Base-by-base conservation (phyloP, 2,113 vertebrate species). In the Festucalex cinctus region DNA sequence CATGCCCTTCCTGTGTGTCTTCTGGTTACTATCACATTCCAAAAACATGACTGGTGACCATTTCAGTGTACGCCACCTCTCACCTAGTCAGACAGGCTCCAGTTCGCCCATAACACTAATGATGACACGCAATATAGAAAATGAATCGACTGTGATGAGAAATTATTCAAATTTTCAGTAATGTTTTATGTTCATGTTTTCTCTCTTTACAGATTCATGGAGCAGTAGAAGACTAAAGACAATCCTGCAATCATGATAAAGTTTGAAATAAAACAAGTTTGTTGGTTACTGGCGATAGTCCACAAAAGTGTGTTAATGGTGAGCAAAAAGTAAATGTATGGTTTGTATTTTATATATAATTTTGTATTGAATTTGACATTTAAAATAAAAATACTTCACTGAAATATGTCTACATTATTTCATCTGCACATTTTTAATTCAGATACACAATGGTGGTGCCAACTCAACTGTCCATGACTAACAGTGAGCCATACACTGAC, bases 141-240 rank as follows among this genome's bases (percentile, higher is more conserved):
- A 44, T 17, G 43, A 14, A 44, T 44, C 13, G 43, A 44, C 14
- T 56, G 53, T 13, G 10, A 24, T 26, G 26, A 14, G 24, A 28
- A 26, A 5, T 44, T 44, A 14, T 44, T 44, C 16, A 13, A 16
- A 14, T 46, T 46, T 14, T 17, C 16, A 6, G 16, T 46, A 19
- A 46, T 46, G 3, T 7, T 41, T 24, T 6, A 62, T 17, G 22
- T 26, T 16, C 14, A 62, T 62, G 37, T 62, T 71, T 59, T 63
- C 20, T 80, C 1, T 70, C n/a, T 76, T 84, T 35, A 66, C 77
- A 89, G 88, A 85, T 89, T 49, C 85, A 88, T 5, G 79, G 82
- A 13, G 73, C 84, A 26, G 69, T 88, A 41, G 81, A 86, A 5
- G 85, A 83, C 70, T 86, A 62, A 85, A 65, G 57, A 68, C 14